These are phyloP conservation scores for Zaprionus tsacasi DNA, from an alignment of 1,140 invertebrate species.

Conservation along the genomic window DNA sequence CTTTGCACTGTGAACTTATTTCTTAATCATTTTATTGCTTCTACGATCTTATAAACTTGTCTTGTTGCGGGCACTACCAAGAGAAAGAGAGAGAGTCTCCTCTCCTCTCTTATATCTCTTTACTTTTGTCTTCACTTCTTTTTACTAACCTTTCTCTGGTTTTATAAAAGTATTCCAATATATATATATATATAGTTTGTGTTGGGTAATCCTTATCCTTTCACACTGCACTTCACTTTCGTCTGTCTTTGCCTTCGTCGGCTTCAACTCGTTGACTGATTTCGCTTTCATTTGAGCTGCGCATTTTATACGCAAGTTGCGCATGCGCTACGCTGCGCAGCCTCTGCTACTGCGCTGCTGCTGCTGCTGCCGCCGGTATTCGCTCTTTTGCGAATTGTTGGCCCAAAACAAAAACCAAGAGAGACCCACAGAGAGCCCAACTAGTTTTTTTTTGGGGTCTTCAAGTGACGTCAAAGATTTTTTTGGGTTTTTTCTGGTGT, in stretches of 20 bases:
- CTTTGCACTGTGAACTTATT: background rate
- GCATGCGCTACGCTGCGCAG: constrained; percentile 56
- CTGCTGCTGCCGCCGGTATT: constrained; percentile 10
- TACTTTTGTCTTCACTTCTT: constrained; percentile 20
- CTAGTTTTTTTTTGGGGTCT: no score
- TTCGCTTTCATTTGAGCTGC: constrained; percentile 69
- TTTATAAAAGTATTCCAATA: constrained; percentile 56
- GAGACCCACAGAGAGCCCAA: no score
- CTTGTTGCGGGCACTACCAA: background rate
- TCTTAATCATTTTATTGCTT: background rate
- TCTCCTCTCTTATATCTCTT: background rate
- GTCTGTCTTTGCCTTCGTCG: constrained; percentile 49
- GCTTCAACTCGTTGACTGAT: constrained; percentile 74
- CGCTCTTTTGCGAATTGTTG: constrained; percentile 62
- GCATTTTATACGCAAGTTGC: constrained; percentile 76
- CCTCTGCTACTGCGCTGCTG: constrained; percentile 2
- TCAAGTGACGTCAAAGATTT: constrained; percentile 44
- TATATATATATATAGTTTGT: constrained; percentile 61
- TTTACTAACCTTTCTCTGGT: constrained; percentile 58
- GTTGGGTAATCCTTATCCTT: constrained; percentile 61
- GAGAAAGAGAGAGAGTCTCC: background rate
- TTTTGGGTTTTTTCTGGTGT: constrained; percentile 45
- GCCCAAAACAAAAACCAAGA: constrained; percentile 67
- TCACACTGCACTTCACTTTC: constrained; percentile 62
- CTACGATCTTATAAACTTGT: background rate